Conservation (phyloP, 64 coral and sea anemone genomes). For the Actinia tenebrosa region DNA sequence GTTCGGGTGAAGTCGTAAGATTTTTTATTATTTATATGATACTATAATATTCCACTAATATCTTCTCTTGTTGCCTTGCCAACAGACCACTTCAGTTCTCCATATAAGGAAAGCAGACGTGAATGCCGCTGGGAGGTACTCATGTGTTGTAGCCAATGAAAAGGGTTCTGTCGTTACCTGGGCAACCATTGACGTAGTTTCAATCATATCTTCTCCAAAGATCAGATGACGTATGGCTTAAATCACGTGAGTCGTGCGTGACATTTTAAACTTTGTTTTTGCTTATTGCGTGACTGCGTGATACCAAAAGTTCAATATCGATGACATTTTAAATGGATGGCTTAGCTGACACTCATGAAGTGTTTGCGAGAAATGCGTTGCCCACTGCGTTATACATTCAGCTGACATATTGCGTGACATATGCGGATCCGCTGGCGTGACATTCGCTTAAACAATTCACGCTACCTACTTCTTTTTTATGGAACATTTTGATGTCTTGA, state of each 20-base stretch:
- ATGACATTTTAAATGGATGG: neutral
- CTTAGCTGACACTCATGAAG: neutral
- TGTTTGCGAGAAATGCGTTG: neutral
- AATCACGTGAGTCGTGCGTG: neutral
- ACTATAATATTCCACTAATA: neutral
- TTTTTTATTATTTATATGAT: no score
- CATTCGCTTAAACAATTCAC: neutral
- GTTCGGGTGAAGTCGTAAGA: no score
- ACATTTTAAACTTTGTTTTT: neutral
- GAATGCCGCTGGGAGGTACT: conserved; percentile 75
- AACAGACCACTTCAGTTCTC: conserved; percentile 58
- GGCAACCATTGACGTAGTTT: conserved; percentile 82
- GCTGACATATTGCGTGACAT: neutral
- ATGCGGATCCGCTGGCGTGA: neutral
- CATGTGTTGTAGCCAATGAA: conserved; percentile 80
- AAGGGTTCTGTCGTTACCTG: conserved; percentile 85
- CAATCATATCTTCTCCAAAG: conserved; percentile 81
- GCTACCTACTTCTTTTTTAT: neutral
- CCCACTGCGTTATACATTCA: neutral
- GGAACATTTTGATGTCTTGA: neutral
- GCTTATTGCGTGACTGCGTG: neutral
- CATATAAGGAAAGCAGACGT: conserved; percentile 84
- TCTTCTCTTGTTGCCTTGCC: neutral
- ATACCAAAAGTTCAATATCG: neutral
- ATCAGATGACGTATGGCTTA: conserved; percentile 50